Conservation (phyloP, 2,888 invertebrate genomes). For the Hirtodrosophila trivittata region DNA sequence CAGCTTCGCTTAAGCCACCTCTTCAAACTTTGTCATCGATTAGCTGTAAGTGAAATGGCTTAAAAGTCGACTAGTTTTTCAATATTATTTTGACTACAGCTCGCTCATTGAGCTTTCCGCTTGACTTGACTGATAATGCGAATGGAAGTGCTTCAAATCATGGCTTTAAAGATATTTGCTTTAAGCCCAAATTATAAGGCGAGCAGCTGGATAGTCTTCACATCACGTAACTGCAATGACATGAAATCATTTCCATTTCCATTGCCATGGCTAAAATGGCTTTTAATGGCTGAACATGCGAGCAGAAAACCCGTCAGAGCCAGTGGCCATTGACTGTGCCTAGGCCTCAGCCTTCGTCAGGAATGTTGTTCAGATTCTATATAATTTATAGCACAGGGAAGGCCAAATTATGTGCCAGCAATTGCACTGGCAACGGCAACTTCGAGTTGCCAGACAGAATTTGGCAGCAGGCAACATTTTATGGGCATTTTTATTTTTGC, state of each 20-base stretch:
- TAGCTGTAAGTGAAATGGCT: slow-evolving; percentile 28
- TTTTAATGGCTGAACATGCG: slow-evolving; percentile 49
- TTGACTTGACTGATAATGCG: slow-evolving; percentile 13
- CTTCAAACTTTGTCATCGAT: slow-evolving; percentile 37
- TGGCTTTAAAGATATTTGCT: slow-evolving; percentile 9
- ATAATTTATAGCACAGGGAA: slow-evolving; percentile 64
- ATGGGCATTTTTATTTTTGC: slow-evolving; percentile 68
- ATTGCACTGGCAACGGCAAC: slow-evolving; percentile 43
- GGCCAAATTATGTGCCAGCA: slow-evolving; percentile 68
- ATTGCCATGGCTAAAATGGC: slow-evolving; percentile 43
- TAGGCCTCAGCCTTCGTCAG: background rate
- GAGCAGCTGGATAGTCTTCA: slow-evolving; percentile 41
- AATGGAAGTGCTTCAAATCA: slow-evolving; percentile 11
- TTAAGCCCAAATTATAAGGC: slow-evolving; percentile 8
- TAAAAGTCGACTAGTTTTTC: slow-evolving; percentile 22
- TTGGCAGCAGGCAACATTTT: slow-evolving; percentile 59
- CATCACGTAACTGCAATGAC: slow-evolving; percentile 78
- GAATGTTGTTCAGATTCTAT: slow-evolving; percentile 47
- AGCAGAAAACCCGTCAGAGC: background rate
- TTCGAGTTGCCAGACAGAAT: slow-evolving; percentile 38
- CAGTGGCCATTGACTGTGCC: background rate
- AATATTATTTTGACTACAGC: slow-evolving; percentile 18
- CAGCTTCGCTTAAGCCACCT: slow-evolving; percentile 8
- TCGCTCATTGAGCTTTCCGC: slow-evolving; percentile 41
- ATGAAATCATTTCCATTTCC: slow-evolving; percentile 74